Conservation (phyloP, 2,113 vertebrate species). For the Hiodon tergisus region DNA sequence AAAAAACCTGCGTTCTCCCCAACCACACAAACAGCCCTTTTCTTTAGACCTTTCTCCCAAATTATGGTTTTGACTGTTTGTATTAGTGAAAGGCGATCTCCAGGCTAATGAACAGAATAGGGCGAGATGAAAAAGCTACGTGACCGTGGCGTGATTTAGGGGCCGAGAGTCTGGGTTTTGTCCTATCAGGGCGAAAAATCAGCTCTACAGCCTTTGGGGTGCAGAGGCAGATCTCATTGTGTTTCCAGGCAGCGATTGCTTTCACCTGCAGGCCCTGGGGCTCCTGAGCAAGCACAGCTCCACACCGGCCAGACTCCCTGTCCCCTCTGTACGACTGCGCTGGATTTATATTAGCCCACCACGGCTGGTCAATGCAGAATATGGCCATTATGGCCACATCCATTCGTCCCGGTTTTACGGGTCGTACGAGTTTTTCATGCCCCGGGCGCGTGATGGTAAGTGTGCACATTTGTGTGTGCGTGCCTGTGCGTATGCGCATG, state of each 20-base stretch:
- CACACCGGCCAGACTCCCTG: constrained; percentile 49
- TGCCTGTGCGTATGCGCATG: not conserved
- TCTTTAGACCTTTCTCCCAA: not conserved
- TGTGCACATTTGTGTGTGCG: constrained; percentile 16
- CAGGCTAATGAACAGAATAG: constrained; percentile 30
- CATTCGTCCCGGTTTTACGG: constrained; percentile 35
- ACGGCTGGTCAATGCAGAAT: constrained; percentile 49
- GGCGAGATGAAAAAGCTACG: constrained; percentile 18
- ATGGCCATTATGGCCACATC: constrained; percentile 59
- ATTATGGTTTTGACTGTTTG: not conserved
- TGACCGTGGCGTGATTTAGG: constrained; percentile 31
- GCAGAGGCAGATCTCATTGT: constrained; percentile 61
- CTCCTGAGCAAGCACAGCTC: constrained; percentile 53
- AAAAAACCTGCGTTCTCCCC: too few relatives aligned
- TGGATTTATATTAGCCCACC: constrained; percentile 53
- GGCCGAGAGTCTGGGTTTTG: constrained; percentile 48
- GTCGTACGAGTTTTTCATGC: constrained; percentile 35
- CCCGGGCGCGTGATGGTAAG: too few relatives aligned
- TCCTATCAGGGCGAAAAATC: constrained; percentile 64
- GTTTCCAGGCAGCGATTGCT: constrained; percentile 64
- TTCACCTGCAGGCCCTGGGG: constrained; percentile 70
- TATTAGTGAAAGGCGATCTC: not conserved
- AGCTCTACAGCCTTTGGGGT: constrained; percentile 58
- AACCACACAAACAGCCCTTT: not conserved
- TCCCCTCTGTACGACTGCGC: constrained; percentile 48